Evolutionary conservation across 2,113 vertebrate species (phyloP), one percentile per base, ranked within the genome.

Genomic region (Strix aluco): DNA sequence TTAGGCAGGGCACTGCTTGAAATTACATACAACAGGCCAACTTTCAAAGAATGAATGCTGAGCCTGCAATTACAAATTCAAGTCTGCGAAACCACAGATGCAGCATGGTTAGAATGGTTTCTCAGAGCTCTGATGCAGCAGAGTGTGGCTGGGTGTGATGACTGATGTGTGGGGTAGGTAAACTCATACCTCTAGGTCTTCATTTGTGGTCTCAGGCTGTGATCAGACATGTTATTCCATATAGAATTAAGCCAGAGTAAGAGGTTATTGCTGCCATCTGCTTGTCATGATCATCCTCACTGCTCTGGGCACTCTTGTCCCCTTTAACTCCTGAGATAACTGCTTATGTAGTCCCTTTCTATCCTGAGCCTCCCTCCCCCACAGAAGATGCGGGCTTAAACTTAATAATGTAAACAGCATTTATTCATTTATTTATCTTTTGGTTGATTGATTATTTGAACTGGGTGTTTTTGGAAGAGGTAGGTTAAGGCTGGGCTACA

Each of bases 21-120:
- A 95, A 96, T 90, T 8, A 91, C 78, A 91, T 86, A 63, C 55
- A 70, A 8, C 46, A 58, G n/a, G 42, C 32, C 1, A 0, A 23
- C 85, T 91, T 93, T 75, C 77, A 80, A 46, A 69, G 72, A 65
- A 36, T 27, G 54, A 70, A 22, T 80, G 92, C 79, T 92, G 90
- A 95, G 40, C 69, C 86, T 94, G 93, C 82, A 95, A 80, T 93
- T 92, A 61, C 4, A 4, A 85, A 65, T 61, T 49, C 71, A 84
- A 47, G 59, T 32, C 55, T 86, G 81, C 2, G 9, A 94, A 95
- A 58, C 89, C 91, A 74, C 91, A 77, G 66, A 38, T 89, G 66
- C n/a, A 34, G 32, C 78, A 55, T 7, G 51, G 73, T 44, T 89
- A 15, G 59, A 57, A 54, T 42, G 70, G 66, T 44, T 95, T 92